Evolutionary conservation across 2,888 invertebrate species (phyloP).

Genomic region (Netelia virgata): DNA sequence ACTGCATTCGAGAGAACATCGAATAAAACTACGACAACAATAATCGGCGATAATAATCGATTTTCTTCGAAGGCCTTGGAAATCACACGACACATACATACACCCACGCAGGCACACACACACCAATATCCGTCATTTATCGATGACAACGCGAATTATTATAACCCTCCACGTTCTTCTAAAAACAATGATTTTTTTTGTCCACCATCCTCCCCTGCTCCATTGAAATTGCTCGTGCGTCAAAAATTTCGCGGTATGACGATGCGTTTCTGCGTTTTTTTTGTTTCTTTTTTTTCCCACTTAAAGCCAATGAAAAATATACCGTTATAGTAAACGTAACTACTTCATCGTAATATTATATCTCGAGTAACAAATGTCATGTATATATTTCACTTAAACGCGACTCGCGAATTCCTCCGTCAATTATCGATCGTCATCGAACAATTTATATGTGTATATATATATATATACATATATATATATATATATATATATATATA

Average conservation of each 20-base stretch:
- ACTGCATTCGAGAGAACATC: constrained; percentile 51
- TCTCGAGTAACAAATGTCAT: constrained; percentile 65
- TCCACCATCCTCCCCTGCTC: constrained; percentile 31
- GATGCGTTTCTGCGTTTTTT: not conserved
- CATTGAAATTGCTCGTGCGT: constrained; percentile 22
- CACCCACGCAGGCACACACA: constrained; percentile 35
- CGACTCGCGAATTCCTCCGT: constrained; percentile 53
- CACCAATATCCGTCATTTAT: constrained; percentile 27
- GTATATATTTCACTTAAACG: constrained; percentile 16
- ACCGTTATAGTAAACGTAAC: constrained; percentile 46
- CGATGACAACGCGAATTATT: constrained; percentile 31
- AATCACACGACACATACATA: constrained; percentile 30
- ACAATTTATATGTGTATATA: constrained; percentile 34
- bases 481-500: constrained; percentile 21
- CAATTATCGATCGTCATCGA: constrained; percentile 42
- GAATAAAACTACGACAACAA: constrained; percentile 32
- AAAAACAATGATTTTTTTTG: constrained; percentile 7
- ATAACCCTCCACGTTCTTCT: constrained; percentile 7
- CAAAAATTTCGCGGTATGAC: not conserved
- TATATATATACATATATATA: not conserved
- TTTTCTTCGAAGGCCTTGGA: constrained; percentile 58
- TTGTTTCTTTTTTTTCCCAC: not conserved
- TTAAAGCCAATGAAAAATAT: constrained; percentile 33
- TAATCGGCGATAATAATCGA: constrained; percentile 59
- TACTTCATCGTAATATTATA: constrained; percentile 56